Percentiles rank a stretch among this genome's conserved stretches.
Conservation (phyloP, 2,113 vertebrate genomes). For the Sylvietta virens region DNA sequence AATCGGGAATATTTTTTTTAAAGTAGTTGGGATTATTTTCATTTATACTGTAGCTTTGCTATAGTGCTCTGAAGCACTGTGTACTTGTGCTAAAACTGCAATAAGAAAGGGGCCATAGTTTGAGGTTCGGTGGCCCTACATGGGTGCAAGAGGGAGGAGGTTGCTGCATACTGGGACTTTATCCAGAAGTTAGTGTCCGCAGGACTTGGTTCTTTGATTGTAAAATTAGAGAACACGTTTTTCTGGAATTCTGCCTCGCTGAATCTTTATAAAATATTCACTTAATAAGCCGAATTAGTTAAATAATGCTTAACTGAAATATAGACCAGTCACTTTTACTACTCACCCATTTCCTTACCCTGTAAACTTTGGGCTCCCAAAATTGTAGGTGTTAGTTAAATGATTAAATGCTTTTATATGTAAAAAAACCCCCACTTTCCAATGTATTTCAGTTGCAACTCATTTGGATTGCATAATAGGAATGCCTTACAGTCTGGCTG, state of each 20-base stretch:
- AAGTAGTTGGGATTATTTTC: background rate
- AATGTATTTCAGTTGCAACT: background rate
- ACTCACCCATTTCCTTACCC: background rate
- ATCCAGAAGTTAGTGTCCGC: background rate
- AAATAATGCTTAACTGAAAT: background rate
- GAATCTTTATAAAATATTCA: background rate
- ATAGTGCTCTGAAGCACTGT: background rate
- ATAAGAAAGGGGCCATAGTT: background rate
- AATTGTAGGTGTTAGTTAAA: background rate
- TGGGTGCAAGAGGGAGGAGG: background rate
- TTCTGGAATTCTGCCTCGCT: constrained; percentile 7
- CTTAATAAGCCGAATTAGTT: background rate
- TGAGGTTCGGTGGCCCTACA: background rate
- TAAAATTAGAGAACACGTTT: background rate
- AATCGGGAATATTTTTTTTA: background rate
- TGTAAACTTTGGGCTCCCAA: background rate
- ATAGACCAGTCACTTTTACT: background rate
- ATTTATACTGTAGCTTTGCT: background rate
- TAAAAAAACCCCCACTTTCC: background rate
- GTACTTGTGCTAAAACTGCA: background rate
- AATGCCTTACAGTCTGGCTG: constrained; percentile 19
- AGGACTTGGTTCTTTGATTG: background rate
- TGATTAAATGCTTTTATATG: background rate
- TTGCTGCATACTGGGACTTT: background rate
- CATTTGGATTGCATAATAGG: constrained; percentile 25